Percentiles rank a stretch among this genome's conserved stretches.
Evolutionary conservation across 1,140 invertebrate species (phyloP).

Genomic region (Monomorium pharaonis): DNA sequence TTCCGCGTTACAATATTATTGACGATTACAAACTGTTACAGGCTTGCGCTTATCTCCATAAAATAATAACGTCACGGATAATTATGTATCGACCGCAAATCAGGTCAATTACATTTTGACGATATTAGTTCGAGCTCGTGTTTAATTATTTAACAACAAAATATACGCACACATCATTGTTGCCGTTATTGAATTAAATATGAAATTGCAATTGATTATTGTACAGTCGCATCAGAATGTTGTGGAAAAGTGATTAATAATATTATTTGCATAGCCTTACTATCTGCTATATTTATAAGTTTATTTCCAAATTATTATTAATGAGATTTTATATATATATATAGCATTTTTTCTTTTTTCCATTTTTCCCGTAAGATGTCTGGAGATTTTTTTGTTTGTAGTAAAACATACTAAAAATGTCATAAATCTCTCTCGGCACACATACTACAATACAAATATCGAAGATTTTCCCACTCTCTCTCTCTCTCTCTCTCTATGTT

Average conservation of each 20-base stretch:
- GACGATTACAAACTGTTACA: neutral
- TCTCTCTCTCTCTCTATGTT: neutral
- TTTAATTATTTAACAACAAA: slow-evolving; percentile 36
- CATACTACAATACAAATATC: neutral
- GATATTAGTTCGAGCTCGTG: slow-evolving; percentile 14
- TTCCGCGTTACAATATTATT: slow-evolving; percentile 21
- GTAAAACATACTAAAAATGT: neutral
- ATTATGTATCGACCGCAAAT: neutral
- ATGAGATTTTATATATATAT: neutral
- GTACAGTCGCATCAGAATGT: neutral
- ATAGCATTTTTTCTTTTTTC: neutral
- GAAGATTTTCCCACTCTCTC: neutral
- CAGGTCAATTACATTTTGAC: slow-evolving; percentile 36
- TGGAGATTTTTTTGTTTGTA: neutral
- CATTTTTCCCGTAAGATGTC: neutral
- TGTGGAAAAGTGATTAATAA: slow-evolving; percentile 9
- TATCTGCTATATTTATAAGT: neutral
- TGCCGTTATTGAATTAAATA: slow-evolving; percentile 25
- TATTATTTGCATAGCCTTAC: neutral
- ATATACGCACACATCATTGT: neutral
- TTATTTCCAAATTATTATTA: neutral
- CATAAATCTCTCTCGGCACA: too few relatives aligned
- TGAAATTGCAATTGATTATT: slow-evolving; percentile 22
- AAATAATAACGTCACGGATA: neutral
- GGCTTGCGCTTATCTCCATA: neutral